A percentile compares a stretch with the other conserved stretches of the same genome.
These are phyloP conservation scores for Ibycter americanus DNA, from an alignment of 2,797 vertebrate species.

Conservation along the genomic window DNA sequence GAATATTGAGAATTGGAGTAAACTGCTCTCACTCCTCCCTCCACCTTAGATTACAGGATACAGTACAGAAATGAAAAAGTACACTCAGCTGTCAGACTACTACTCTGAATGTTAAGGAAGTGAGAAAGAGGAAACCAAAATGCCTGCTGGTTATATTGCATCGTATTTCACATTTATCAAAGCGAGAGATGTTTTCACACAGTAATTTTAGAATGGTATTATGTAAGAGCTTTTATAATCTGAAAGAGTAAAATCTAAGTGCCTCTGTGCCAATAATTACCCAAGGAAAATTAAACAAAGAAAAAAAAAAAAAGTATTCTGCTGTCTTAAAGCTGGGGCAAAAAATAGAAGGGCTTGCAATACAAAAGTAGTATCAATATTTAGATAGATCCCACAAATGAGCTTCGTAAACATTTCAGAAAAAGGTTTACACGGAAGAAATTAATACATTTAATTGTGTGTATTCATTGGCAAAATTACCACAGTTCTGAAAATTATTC, in stretches of 20 bases:
- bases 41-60: not conserved
- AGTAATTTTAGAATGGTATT: constrained; percentile 25
- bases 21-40: not conserved
- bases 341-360: not conserved
- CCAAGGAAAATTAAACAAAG: not conserved
- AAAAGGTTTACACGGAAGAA: not conserved
- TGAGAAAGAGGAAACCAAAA: constrained; percentile 27
- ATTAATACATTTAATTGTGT: not conserved
- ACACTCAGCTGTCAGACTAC: not conserved
- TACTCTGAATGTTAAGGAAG: constrained; percentile 7
- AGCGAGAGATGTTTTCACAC: constrained; percentile 11
- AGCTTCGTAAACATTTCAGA: not conserved
- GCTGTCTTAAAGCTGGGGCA: not conserved
- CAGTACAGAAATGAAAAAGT: not conserved
- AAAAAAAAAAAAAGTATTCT: not conserved
- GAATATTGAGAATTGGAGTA: not conserved
- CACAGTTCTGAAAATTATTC: not conserved
- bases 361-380: not conserved
- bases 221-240: constrained; percentile 17
- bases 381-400: not conserved
- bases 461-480: not conserved
- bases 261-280: not conserved
- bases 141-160: constrained; percentile 1
- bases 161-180: not conserved
- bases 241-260: not conserved